Conservation (phyloP, 2,113 vertebrate species). For the Hemiscyllium ocellatum region DNA sequence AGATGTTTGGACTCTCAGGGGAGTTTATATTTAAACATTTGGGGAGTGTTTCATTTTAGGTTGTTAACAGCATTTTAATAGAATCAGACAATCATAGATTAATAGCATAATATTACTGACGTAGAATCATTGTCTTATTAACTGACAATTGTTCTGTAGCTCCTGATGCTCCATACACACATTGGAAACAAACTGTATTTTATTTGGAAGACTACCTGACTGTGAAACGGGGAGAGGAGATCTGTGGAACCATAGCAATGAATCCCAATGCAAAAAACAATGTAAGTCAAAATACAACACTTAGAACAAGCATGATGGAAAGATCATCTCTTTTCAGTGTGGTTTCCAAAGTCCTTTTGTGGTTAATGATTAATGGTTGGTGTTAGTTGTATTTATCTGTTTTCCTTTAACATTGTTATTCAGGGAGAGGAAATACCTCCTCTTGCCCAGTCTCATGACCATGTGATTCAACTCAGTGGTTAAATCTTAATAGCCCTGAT, state of each 20-base stretch:
- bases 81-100: too few species aligned
- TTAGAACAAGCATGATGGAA: neutral
- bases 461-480: neutral
- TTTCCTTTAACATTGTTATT: neutral
- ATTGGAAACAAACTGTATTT: constrained; percentile 97
- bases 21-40: neutral
- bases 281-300: constrained; percentile 58
- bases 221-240: constrained; percentile 85
- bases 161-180: constrained; percentile 86
- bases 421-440: neutral
- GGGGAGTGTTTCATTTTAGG: neutral
- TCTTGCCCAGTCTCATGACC: neutral
- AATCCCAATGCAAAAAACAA: constrained; percentile 92
- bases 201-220: constrained; percentile 94
- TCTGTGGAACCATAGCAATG: constrained; percentile 83
- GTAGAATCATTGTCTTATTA: neutral
- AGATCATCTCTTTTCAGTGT: neutral
- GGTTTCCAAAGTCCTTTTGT: too few species aligned
- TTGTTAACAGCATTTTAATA: neutral
- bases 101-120: too few species aligned
- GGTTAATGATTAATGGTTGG: neutral
- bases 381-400: too few species aligned
- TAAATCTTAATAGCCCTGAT: neutral
- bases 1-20: neutral
- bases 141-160: constrained; percentile 54